phyloP scores from a whole-genome alignment of 2,113 vertebrate species.

The Caranx ignobilis region DNA sequence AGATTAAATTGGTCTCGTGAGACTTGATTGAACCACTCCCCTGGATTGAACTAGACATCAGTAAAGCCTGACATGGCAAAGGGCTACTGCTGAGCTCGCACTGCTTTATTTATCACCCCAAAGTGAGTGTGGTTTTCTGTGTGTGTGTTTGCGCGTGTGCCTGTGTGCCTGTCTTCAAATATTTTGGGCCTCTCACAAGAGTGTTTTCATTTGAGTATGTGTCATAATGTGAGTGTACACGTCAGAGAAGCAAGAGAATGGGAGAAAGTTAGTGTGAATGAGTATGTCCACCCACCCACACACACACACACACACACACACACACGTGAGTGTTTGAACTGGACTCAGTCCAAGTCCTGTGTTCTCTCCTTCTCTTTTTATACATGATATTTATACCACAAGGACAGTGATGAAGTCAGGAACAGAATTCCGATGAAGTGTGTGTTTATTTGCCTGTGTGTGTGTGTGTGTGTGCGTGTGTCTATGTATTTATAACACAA shows the following conservation, averaged over 20 bases:
- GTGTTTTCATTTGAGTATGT: background rate
- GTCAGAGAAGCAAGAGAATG: background rate
- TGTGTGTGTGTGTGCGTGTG: conserved; percentile 40
- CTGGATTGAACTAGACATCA: conserved; percentile 71
- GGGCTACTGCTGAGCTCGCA: conserved; percentile 74
- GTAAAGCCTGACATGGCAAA: conserved; percentile 75
- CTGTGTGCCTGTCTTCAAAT: background rate
- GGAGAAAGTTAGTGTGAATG: background rate
- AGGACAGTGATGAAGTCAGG: conserved; percentile 61
- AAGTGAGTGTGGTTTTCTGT: conserved; percentile 26
- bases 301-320: background rate
- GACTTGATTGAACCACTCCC: conserved; percentile 68
- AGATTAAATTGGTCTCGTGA: conserved; percentile 63
- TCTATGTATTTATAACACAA: conserved; percentile 75
- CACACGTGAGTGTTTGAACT: background rate
- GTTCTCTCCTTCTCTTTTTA: conserved; percentile 40
- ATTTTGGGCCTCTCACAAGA: conserved; percentile 14
- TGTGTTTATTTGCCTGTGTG: conserved; percentile 50
- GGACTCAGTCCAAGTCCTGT: conserved; percentile 45
- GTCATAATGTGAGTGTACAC: conserved; percentile 1
- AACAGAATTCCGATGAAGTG: conserved; percentile 60
- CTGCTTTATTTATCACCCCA: conserved; percentile 71
- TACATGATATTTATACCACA: conserved; percentile 65
- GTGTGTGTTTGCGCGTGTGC: conserved; percentile 5
- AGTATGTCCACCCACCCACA: background rate